Conservation (phyloP, 2,113 vertebrate genomes). For the Catharus bicknelli region DNA sequence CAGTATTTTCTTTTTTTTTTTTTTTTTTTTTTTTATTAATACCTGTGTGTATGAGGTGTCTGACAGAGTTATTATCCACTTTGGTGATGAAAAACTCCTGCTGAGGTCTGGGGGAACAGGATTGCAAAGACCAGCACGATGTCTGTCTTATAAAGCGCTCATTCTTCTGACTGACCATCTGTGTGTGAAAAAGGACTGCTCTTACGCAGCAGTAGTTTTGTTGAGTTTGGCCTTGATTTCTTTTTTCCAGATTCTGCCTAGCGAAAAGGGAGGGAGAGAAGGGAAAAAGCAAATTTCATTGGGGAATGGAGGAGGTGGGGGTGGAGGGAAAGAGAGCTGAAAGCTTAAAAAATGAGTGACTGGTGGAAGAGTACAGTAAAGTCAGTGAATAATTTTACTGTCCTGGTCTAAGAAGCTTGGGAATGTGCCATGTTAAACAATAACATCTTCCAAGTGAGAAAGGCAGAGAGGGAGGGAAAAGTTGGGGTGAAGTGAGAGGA, state of each 20-base stretch:
- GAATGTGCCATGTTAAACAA: conserved; percentile 72
- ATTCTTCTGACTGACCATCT: conserved; percentile 71
- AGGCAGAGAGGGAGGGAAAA: conserved; percentile 16
- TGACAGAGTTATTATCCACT: conserved; percentile 71
- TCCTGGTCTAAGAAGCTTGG: conserved; percentile 64
- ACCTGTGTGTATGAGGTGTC: conserved; percentile 58
- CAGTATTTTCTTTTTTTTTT: conserved; percentile 53
- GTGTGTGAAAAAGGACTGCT: conserved; percentile 62
- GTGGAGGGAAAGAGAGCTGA: conserved; percentile 8
- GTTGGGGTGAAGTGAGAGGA: neutral
- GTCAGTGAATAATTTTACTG: conserved; percentile 71
- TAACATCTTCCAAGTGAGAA: conserved; percentile 65
- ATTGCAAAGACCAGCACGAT: conserved; percentile 54
- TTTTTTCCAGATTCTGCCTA: conserved; percentile 65
- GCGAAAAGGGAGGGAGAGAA: conserved; percentile 22
- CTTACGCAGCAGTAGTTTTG: conserved; percentile 70
- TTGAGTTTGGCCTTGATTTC: conserved; percentile 72
- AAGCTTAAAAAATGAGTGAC: conserved; percentile 58
- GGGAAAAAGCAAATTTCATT: conserved; percentile 43
- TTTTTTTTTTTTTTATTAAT: conserved; percentile 58
- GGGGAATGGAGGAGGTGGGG: conserved; percentile 21
- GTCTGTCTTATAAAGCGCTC: conserved; percentile 67
- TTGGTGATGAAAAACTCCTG: conserved; percentile 69
- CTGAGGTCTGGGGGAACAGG: conserved; percentile 56
- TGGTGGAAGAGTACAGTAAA: conserved; percentile 68